Evolutionary conservation across 2,797 vertebrate species (phyloP).

Genomic region (Microctenopoma lineatum): DNA sequence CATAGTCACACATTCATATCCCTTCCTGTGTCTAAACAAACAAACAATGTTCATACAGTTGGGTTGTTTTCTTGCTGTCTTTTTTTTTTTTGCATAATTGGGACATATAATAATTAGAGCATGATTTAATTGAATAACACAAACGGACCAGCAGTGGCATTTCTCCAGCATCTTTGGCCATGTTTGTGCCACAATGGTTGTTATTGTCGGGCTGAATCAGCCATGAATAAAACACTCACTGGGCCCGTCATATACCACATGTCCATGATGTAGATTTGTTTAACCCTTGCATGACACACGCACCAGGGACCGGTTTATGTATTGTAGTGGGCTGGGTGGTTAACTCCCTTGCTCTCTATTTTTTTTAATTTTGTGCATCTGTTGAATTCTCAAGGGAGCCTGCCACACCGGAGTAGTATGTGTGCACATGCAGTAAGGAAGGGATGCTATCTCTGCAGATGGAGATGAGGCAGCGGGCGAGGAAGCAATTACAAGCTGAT

Average conservation of each 20-base stretch:
- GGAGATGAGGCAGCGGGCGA: constrained; percentile 59
- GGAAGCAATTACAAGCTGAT: constrained; percentile 79
- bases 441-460: constrained; percentile 65
- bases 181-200: constrained; percentile 31
- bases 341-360: constrained; percentile 23
- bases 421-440: constrained; percentile 16
- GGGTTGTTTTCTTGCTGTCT: constrained; percentile 8
- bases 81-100: constrained; percentile 35
- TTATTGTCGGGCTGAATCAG: constrained; percentile 57
- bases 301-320: constrained; percentile 45
- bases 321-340: constrained; percentile 16
- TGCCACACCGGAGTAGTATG: constrained; percentile 20
- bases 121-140: constrained; percentile 52
- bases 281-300: constrained; percentile 36
- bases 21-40: constrained; percentile 18
- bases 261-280: constrained; percentile 59
- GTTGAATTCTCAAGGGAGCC: constrained; percentile 51
- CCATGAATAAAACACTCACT: constrained; percentile 27
- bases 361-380: constrained; percentile 45
- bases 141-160: constrained; percentile 36
- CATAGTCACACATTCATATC: constrained; percentile 6
- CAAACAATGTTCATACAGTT: constrained; percentile 23
- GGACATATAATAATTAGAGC: constrained; percentile 51
- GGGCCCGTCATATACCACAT: constrained; percentile 52
- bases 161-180: constrained; percentile 29